Evolutionary conservation across 2,888 invertebrate genomes (phyloP), one percentile per base, ranked within the genome.

Genomic region (Antitype chi): DNA sequence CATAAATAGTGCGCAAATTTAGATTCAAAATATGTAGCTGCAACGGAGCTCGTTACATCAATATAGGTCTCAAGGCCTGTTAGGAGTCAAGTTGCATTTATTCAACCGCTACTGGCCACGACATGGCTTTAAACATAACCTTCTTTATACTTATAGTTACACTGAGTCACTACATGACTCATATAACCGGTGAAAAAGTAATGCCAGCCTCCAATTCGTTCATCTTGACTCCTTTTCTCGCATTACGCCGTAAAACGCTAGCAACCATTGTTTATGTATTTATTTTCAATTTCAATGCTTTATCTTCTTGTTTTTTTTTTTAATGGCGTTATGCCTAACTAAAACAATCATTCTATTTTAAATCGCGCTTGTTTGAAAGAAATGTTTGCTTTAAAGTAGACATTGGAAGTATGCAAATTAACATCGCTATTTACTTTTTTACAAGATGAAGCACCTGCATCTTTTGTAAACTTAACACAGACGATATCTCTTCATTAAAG

Each of bases 31-130:
- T 67, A 68, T 66, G 53, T 68, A 70, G 69, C 55, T 70, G 53
- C 82, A 66, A 67, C 52, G 62, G 23, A 69, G 68, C 82, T 85
- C 67, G 81, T 87, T 85, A 82, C 80, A 84, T 90, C 88, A 89
- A 89, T 89, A 90, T 89, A 89, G 85, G 87, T 84, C 85, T 89
- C 93, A 94, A 94, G 93, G 92, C 85, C 90, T 90, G 87, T 88
- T 85, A 85, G 84, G 91, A 89, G 88, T 90, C 91, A 87, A 88
- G 88, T 91, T 89, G 86, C 88, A 86, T 80, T 84, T 83, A 81
- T 80, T 72, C 71, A 69, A 75, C 74, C 78, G 85, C 80, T 78
- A 80, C 77, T 60, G 64, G 47, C 62, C 55, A 81, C 68, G 59
- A 57, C 55, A 47, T 84, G 76, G 73, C 80, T 78, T 62, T 43